Conservation (phyloP, 2,888 invertebrate species). For the Sisyra terminalis region DNA sequence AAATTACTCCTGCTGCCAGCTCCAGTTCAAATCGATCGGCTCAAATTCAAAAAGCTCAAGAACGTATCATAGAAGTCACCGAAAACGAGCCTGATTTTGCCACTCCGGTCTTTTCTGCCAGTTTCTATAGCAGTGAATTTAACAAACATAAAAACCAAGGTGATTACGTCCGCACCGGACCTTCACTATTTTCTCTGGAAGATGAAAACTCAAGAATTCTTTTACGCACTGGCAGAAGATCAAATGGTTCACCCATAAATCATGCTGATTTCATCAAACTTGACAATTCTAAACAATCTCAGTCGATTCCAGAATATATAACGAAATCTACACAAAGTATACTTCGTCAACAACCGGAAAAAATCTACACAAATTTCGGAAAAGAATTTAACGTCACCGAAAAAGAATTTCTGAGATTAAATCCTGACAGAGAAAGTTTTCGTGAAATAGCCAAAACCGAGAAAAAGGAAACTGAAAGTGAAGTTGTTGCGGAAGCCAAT, state of each 20-base stretch:
- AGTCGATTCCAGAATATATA: background rate
- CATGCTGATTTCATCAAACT: too few species aligned
- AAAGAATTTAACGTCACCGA: too few species aligned
- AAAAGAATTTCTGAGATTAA: too few species aligned
- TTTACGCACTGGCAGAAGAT: constrained; percentile 1
- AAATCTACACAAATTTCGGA: too few species aligned
- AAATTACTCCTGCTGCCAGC: background rate
- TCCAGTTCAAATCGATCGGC: background rate
- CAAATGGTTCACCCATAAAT: too few species aligned
- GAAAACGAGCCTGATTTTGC: constrained; percentile 3
- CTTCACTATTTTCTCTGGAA: background rate
- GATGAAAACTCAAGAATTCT: background rate
- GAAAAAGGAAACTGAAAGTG: too few species aligned
- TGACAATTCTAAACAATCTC: background rate
- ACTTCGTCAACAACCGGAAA: too few species aligned
- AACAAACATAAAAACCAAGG: background rate
- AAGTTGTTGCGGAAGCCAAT: too few species aligned
- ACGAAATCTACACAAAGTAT: background rate
- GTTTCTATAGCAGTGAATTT: background rate
- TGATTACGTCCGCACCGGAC: background rate
- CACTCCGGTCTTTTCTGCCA: background rate
- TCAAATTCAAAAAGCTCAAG: background rate
- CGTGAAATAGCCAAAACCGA: too few species aligned
- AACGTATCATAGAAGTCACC: constrained; percentile 2
- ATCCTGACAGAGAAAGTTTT: too few species aligned